Evolutionary conservation across 1,140 invertebrate species (phyloP).

Genomic region (Phenacoccus solenopsis): DNA sequence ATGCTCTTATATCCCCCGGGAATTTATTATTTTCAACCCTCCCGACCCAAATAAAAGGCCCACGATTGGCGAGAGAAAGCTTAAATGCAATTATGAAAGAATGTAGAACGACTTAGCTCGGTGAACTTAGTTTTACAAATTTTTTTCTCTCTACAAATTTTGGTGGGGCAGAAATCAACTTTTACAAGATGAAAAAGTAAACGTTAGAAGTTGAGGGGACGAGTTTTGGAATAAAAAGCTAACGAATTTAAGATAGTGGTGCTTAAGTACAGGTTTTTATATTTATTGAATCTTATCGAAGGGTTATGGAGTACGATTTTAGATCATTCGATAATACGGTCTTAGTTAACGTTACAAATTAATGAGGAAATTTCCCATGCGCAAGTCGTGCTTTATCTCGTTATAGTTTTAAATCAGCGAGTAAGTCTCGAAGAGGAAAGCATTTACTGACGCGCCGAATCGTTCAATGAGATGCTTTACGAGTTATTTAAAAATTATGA

Average conservation of each 20-base stretch:
- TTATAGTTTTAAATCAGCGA: neutral
- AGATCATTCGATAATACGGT: neutral
- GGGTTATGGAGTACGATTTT: too few relatives aligned
- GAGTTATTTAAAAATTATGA: neutral
- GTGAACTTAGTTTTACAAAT: neutral
- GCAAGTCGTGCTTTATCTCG: neutral
- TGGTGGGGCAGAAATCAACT: too few relatives aligned
- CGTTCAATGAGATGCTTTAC: neutral
- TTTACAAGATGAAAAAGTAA: too few relatives aligned
- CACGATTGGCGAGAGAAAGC: neutral
- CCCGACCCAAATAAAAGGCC: neutral
- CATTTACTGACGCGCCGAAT: too few relatives aligned
- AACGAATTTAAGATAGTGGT: too few relatives aligned
- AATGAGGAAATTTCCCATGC: neutral
- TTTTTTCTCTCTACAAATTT: neutral
- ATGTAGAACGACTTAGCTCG: neutral
- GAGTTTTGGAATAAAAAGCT: too few relatives aligned
- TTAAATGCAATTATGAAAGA: conserved; percentile 14
- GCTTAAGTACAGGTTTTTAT: too few relatives aligned
- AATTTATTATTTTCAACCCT: conserved; percentile 9
- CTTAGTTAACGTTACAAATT: neutral
- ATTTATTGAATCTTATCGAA: too few relatives aligned
- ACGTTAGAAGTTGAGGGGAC: too few relatives aligned
- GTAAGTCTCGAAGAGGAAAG: neutral
- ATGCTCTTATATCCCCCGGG: conserved; percentile 7